Evolutionary conservation across 1,140 invertebrate species (phyloP), one percentile per base, ranked within the genome.

Genomic region (Chionoecetes opilio): DNA sequence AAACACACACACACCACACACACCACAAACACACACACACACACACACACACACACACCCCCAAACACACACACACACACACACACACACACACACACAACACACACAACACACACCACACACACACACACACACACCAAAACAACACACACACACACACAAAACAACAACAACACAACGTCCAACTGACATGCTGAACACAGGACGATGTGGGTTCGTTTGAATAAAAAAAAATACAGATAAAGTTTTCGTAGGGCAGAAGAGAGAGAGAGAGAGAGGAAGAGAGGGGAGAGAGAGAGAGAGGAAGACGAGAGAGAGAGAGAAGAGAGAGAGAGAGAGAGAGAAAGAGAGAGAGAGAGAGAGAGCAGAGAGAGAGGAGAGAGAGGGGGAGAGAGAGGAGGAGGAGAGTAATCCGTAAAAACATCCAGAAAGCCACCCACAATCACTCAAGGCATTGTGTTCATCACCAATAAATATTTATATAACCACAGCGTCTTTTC

Each of bases 291-390:
- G 84, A 32, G 31, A 86, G 84, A 32, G 31, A 86, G 84, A 86
- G 84, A 86, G 84, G 34, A 32, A 86, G 26, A 86, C n/a, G 34
- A 32, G 17, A 32, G 34, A 14, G 17, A 3, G 34, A 14, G 17
- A 32, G 34, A 14, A 86, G 31, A 86, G 32, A 88, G 86, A 88
- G 32, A 88, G 34, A 35, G 86, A 37, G 31, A 88, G 34, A 88
- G 86, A 88, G 34, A 88, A 17, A n/a, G 86, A n/a, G 86, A n/a
- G 38, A 88, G 86, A 88, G 86, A 37, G 34, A 88, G 86, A 88
- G 34, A 35, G 38, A 37, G 34, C n/a, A 88, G 86, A 37, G 35
- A 88, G 86, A 38, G 32, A 37, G 34, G 34, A 88, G 86, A 88
- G 34, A 88, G 35, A 88, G 34, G 41, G 86, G n/a, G 86, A 29